Evolutionary conservation across 2,797 vertebrate genomes (phyloP).

Genomic region (Propithecus deckenii): DNA sequence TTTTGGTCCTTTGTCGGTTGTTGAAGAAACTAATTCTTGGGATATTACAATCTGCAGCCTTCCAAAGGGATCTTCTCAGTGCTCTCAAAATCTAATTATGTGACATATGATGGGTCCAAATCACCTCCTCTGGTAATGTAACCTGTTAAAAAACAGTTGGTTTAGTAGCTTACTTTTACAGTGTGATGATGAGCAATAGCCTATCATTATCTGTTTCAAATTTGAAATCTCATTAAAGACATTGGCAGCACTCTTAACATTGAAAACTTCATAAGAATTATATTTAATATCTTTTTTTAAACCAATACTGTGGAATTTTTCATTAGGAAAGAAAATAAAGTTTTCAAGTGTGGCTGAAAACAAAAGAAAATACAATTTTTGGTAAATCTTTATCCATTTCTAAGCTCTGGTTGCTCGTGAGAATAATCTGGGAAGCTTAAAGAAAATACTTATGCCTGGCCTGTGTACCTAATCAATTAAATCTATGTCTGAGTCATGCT

Average conservation of each 20-base stretch:
- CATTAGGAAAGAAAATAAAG: not conserved
- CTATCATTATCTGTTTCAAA: not conserved
- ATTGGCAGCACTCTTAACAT: not conserved
- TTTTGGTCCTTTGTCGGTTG: not conserved
- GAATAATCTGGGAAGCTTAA: not conserved
- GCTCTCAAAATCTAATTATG: constrained; percentile 35
- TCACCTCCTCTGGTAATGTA: not conserved
- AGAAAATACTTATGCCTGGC: not conserved
- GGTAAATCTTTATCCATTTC: not conserved
- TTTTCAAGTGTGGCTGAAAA: not conserved
- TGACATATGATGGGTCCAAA: not conserved
- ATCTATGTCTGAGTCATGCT: not conserved
- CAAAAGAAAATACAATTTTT: not conserved
- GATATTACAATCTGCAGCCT: not conserved
- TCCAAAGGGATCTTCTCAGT: not conserved
- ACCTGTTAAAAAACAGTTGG: not conserved
- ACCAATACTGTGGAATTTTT: not conserved
- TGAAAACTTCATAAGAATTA: constrained; percentile 20
- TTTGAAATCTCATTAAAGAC: not conserved
- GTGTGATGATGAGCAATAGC: not conserved
- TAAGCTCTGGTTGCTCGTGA: not conserved
- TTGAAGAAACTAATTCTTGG: constrained; percentile 16
- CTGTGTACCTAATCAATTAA: not conserved
- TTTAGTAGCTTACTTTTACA: not conserved
- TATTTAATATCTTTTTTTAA: not conserved